These are phyloP conservation scores for Trilocha varians DNA, from an alignment of 2,888 invertebrate genomes.

Conservation along the genomic window DNA sequence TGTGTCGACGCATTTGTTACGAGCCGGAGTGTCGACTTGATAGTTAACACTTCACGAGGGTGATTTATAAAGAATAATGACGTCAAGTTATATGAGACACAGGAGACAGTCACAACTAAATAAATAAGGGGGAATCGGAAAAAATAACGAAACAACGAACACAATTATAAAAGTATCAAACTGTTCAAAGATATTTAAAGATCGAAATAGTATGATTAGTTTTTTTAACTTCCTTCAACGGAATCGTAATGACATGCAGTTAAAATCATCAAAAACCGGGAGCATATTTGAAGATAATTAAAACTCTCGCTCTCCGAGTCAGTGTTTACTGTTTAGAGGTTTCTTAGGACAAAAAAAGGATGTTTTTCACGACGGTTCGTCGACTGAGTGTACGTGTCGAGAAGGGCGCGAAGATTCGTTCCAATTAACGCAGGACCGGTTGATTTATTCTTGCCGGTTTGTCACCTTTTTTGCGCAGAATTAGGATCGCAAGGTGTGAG, in stretches of 20 bases:
- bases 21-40: slow-evolving; percentile 29
- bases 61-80: slow-evolving; percentile 47
- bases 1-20: slow-evolving; percentile 60
- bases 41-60: slow-evolving; percentile 45
- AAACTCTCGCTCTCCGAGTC: background rate
- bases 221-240: too few relatives aligned
- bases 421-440: slow-evolving; percentile 63
- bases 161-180: too few relatives aligned
- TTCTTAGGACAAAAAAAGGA: background rate
- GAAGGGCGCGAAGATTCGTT: slow-evolving; percentile 50
- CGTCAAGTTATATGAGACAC: too few relatives aligned
- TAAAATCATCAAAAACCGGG: background rate
- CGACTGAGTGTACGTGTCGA: slow-evolving; percentile 28
- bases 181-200: too few relatives aligned
- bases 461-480: slow-evolving; percentile 47
- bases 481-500: slow-evolving; percentile 47
- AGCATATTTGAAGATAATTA: background rate
- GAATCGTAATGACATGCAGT: background rate
- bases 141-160: too few relatives aligned
- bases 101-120: too few relatives aligned
- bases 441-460: slow-evolving; percentile 56
- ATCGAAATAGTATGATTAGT: too few relatives aligned
- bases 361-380: background rate
- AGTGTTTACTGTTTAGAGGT: background rate
- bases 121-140: too few relatives aligned